Evolutionary conservation across 2,113 vertebrate genomes (phyloP), one percentile per base, ranked within the genome.

Genomic region (Potamarius usumacintae): DNA sequence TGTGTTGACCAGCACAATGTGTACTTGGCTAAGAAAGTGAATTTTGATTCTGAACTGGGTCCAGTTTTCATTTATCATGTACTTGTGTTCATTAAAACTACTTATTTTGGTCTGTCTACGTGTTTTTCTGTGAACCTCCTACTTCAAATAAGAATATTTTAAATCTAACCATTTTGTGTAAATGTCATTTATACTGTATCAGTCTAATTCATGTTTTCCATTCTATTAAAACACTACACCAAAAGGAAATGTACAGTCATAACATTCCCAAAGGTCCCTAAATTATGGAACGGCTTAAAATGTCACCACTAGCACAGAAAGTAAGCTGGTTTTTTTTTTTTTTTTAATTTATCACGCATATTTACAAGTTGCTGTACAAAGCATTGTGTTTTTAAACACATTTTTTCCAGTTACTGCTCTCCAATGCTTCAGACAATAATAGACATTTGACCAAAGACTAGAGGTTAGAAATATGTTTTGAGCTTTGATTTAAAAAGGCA

Each of bases 21-120:
- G 42, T 42, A 42, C 42, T 42, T 42, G 4, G 42, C 42, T 4
- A 42, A 42, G 42, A 42, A 42, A 42, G 42, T 42, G 42, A 42
- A 42, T 42, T 42, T 42, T 42, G 42, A 42, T 42, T 42, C 42
- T 4, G 42, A 7, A 3, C 5, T 62, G 14, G 78, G 27, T 84
- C 86, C 58, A 58, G 5, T 34, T 85, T 87, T 76, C 55, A 71
- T 58, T 82, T 9, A 67, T 57, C 11, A 52, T 65, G 9, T 80
- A 18, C 84, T 76, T 55, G 27, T 48, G 42, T 58, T 42, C 18
- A 65, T 42, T 20, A 82, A 71, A 81, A 58, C 17, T 4, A 14
- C 58, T 86, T 25, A 69, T 14, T 4, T 5, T n/a, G 62, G 8
- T 85, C 22, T 85, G 20, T 22, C 27, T 58, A 2, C n/a, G 7